Conservation (phyloP, 2,888 invertebrate genomes). For the Bellardia bayeri region DNA sequence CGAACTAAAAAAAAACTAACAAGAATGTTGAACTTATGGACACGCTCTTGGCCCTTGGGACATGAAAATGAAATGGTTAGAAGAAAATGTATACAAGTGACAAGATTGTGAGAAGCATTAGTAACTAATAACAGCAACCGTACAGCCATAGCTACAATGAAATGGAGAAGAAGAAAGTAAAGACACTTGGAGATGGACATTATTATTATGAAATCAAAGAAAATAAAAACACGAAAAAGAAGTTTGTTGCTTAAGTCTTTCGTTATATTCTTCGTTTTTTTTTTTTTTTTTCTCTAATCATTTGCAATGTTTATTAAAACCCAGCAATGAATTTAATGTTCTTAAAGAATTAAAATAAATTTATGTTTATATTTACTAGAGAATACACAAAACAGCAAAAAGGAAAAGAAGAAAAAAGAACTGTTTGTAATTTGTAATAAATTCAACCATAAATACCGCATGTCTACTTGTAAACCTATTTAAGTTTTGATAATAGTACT, state of each 20-base stretch:
- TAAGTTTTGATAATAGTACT: conserved; percentile 50
- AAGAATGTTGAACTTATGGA: conserved; percentile 80
- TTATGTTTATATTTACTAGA: conserved; percentile 53
- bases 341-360: conserved; percentile 51
- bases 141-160: background rate
- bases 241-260: conserved; percentile 61
- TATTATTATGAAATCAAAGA: background rate
- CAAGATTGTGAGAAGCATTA: conserved; percentile 70
- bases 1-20: conserved; percentile 26
- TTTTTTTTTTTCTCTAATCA: conserved; percentile 12
- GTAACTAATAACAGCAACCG: conserved; percentile 40
- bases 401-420: conserved; percentile 6
- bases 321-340: conserved; percentile 50
- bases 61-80: conserved; percentile 72
- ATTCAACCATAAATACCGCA: conserved; percentile 64
- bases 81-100: conserved; percentile 67
- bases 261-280: conserved; percentile 20
- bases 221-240: conserved; percentile 34
- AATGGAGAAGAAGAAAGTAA: conserved; percentile 65
- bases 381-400: conserved; percentile 1
- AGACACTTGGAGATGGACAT: conserved; percentile 48
- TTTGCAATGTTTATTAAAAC: conserved; percentile 37
- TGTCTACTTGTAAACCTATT: conserved; percentile 63
- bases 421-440: conserved; percentile 69
- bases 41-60: conserved; percentile 82